phyloP scores from a whole-genome alignment of 2,888 invertebrate species.

The Thereva unica region DNA sequence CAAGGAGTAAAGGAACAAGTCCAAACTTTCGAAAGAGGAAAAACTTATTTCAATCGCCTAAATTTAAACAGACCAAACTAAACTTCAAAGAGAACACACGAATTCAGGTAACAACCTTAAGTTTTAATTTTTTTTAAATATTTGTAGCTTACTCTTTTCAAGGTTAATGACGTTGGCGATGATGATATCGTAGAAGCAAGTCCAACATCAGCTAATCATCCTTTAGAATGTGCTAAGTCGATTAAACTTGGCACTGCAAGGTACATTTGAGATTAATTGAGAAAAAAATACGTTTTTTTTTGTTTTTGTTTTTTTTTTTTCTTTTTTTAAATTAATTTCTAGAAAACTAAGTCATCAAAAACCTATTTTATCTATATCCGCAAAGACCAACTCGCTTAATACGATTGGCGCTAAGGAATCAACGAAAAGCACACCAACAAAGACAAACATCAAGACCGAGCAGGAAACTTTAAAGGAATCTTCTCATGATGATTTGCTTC shows the following conservation, averaged over 20 bases:
- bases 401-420: slow-evolving; percentile 6
- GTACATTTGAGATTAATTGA: too few species aligned
- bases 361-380: slow-evolving; percentile 13
- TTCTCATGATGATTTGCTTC: not conserved
- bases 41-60: too few species aligned
- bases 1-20: not conserved
- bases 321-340: not conserved
- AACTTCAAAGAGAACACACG: slow-evolving; percentile 3
- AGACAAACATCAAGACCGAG: slow-evolving; percentile 19
- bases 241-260: too few species aligned
- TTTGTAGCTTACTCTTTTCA: not conserved
- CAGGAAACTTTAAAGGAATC: slow-evolving; percentile 19
- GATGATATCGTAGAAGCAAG: slow-evolving; percentile 51
- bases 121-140: not conserved
- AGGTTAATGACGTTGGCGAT: slow-evolving; percentile 43
- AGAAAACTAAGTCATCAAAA: slow-evolving; percentile 21
- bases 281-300: not conserved
- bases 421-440: not conserved
- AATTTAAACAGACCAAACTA: not conserved
- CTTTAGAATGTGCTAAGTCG: too few species aligned
- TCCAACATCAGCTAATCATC: slow-evolving; percentile 46
- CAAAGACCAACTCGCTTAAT: slow-evolving; percentile 12
- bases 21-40: not conserved
- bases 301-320: slow-evolving; percentile 8
- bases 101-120: slow-evolving; percentile 23